Evolutionary conservation across 53 echinoderm and acorn worm genomes (phyloP), one percentile per base, ranked within the genome.

Genomic region (Apostichopus leukothele): DNA sequence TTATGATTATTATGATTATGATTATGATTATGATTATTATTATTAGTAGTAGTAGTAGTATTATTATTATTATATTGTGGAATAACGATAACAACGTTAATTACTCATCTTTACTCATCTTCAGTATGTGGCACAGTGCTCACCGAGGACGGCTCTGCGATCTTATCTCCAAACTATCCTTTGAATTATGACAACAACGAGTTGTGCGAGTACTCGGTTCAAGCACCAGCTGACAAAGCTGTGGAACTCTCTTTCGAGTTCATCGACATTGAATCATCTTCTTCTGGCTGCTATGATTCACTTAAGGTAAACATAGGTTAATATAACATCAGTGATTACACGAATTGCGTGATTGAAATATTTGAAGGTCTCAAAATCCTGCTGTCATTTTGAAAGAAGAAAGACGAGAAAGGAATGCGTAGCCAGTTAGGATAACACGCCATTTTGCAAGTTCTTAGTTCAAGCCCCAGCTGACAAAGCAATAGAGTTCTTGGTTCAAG

Each of bases 171-270:
- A 5, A 60, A 60, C 23, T 84, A 84, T 55, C 84, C 84, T 12
- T 4, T 16, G 60, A 54, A 53, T 25, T 84, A 84, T 22, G 61
- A 84, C 66, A 84, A 84, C 60, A 22, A 84, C 84, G 84, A 60
- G 19, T 7, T 9, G 13, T 84, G 84, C 26, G 23, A 60, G 8
- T 84, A 84, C 21, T 19, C 61, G 7, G 84, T 25, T 27, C 7
- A 20, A 22, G 84, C 84, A 2, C 84, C 84, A 60, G 61, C 21
- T 84, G 61, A 22, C 8, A 84, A 59, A 53, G 78, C 50, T 9
- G 78, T 78, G 19, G 52, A 51, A n/a, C 78, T 78, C 53, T 78
- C 78, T 4, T 78, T 78, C 13, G 78, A 78, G 53, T 50, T n/a
- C 19, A 78, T 78, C 1, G 78, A 78, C 19, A 78, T 78, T 9